These are phyloP conservation scores for Lordiphosa stackelbergi DNA, from an alignment of 1,140 invertebrate genomes.

Conservation along the genomic window DNA sequence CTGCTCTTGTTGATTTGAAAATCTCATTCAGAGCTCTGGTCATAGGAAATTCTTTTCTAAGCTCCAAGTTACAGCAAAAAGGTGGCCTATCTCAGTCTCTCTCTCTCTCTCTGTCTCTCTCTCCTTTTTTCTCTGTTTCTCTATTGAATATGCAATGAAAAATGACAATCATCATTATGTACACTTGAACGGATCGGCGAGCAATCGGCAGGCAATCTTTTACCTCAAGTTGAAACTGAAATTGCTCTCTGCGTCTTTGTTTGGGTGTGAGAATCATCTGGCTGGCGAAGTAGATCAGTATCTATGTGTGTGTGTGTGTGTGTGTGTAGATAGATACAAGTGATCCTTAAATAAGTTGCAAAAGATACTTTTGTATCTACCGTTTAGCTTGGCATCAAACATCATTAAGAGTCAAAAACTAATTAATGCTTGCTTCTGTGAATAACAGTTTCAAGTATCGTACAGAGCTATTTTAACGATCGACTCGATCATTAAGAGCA, in stretches of 20 bases:
- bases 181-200: slow-evolving; percentile 45
- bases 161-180: slow-evolving; percentile 72
- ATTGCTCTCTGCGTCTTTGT: slow-evolving; percentile 18
- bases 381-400: background rate
- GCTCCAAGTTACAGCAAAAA: background rate
- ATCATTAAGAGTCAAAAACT: slow-evolving; percentile 11
- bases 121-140: slow-evolving; percentile 1
- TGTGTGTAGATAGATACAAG: too few relatives aligned
- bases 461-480: slow-evolving; percentile 1
- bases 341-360: too few relatives aligned
- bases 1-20: too few relatives aligned
- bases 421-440: slow-evolving; percentile 10
- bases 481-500: slow-evolving; percentile 11
- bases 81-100: slow-evolving; percentile 3
- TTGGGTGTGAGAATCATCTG: background rate
- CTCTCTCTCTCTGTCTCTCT: background rate
- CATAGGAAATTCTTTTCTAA: slow-evolving; percentile 1
- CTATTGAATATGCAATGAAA: slow-evolving; percentile 49
- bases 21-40: background rate
- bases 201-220: slow-evolving; percentile 16
- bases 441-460: slow-evolving; percentile 8
- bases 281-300: too few relatives aligned
- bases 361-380: background rate
- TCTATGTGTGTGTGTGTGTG: too few relatives aligned
- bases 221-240: slow-evolving; percentile 48